Percentiles rank a stretch among this genome's conserved stretches.
These are phyloP conservation scores for Malthinus seriepunctatus DNA, from an alignment of 2,888 invertebrate species.

Conservation along the genomic window DNA sequence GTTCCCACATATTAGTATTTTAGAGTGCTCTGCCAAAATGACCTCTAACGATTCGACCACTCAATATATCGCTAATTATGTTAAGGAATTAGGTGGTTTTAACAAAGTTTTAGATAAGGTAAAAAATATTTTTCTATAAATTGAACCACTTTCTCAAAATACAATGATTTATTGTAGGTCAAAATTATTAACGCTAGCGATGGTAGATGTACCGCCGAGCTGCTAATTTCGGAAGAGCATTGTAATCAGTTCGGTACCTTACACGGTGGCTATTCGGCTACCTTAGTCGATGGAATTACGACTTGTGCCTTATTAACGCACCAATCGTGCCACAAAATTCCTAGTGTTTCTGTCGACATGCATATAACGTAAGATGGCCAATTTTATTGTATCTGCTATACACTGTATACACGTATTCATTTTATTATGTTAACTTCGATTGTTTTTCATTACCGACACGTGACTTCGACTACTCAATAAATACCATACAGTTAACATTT, in stretches of 20 bases:
- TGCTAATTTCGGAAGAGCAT: constrained; percentile 74
- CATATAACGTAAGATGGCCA: constrained; percentile 53
- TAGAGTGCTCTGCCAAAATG: too few species aligned
- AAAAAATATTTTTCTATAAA: too few species aligned
- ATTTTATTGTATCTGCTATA: too few species aligned
- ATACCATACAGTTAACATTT: too few species aligned
- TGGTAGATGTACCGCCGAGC: constrained; percentile 60
- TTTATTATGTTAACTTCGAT: too few species aligned
- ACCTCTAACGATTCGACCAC: too few species aligned
- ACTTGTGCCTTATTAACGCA: background rate
- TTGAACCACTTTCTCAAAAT: background rate
- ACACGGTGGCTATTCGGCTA: constrained; percentile 86
- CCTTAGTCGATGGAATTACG: constrained; percentile 64
- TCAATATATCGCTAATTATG: too few species aligned
- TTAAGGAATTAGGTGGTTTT: background rate
- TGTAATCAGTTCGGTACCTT: constrained; percentile 74
- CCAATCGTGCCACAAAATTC: background rate
- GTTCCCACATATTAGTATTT: too few species aligned
- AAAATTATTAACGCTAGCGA: background rate
- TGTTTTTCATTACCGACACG: too few species aligned
- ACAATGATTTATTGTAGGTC: background rate
- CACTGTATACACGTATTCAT: too few species aligned
- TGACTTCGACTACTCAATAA: too few species aligned
- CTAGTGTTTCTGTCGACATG: background rate
- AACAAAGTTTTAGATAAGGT: background rate